These are phyloP conservation scores for Hyperoplus lanceolatus DNA, from an alignment of 2,797 vertebrate genomes.

Conservation along the genomic window DNA sequence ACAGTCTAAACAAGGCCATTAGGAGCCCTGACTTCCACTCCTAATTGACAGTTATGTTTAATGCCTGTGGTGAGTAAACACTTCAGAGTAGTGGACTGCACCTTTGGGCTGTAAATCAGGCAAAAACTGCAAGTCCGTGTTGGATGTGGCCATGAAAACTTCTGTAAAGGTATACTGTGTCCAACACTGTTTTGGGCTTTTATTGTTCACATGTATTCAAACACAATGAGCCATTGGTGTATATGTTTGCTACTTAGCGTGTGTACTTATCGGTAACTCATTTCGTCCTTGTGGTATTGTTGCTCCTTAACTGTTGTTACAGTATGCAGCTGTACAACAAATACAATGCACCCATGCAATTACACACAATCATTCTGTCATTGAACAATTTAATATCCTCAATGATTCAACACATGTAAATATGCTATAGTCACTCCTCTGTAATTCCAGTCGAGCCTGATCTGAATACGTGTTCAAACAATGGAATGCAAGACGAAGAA, in stretches of 20 bases:
- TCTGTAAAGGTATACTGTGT: conserved; percentile 43
- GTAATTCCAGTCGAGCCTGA: not conserved
- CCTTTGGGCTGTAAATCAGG: conserved; percentile 69
- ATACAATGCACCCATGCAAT: not conserved
- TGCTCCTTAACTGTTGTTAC: not conserved
- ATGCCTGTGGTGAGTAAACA: conserved; percentile 78
- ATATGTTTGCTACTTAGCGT: not conserved
- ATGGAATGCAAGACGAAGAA: not conserved
- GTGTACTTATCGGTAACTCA: not conserved
- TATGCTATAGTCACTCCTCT: not conserved
- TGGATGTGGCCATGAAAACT: conserved; percentile 35
- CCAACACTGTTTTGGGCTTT: not conserved
- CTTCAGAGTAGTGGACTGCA: conserved; percentile 60
- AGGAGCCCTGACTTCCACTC: conserved; percentile 75
- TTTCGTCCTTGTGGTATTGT: not conserved
- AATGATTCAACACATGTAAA: not conserved
- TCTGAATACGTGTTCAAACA: not conserved
- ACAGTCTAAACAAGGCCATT: conserved; percentile 78
- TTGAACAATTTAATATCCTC: not conserved
- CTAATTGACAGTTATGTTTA: conserved; percentile 83
- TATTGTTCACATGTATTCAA: conserved; percentile 8
- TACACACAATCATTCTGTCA: conserved; percentile 2
- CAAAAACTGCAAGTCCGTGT: conserved; percentile 33
- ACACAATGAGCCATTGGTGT: not conserved
- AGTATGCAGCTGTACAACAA: conserved; percentile 6